Conservation (phyloP, 2,888 invertebrate species). For the Ophonus ardosiacus region DNA sequence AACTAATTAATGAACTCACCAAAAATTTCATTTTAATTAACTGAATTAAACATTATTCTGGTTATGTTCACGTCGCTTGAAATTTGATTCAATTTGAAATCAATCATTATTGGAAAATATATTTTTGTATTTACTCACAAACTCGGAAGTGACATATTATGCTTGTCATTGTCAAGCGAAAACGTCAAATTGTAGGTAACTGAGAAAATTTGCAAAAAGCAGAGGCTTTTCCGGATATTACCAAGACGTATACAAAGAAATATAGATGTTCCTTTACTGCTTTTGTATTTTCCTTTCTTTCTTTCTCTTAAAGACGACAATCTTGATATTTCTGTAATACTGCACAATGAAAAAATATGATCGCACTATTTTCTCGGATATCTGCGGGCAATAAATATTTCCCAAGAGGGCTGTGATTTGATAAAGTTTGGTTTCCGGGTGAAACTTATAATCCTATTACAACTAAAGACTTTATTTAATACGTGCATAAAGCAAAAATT, state of each 20-base stretch:
- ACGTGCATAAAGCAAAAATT: slow-evolving; percentile 60
- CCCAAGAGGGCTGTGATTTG: slow-evolving; percentile 55
- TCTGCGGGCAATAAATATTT: slow-evolving; percentile 41
- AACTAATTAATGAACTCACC: neutral
- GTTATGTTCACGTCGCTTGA: neutral
- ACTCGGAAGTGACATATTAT: too few species aligned
- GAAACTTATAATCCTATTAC: slow-evolving; percentile 61
- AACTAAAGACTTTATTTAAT: slow-evolving; percentile 59
- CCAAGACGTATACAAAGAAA: too few species aligned
- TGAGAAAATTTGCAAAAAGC: too few species aligned
- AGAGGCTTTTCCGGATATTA: too few species aligned
- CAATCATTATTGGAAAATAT: too few species aligned
- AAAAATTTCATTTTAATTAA: neutral
- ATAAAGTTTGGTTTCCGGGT: slow-evolving; percentile 51
- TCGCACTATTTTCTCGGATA: slow-evolving; percentile 30
- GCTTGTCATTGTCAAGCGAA: too few species aligned
- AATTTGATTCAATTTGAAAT: too few species aligned
- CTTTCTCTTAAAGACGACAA: neutral
- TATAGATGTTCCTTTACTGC: neutral
- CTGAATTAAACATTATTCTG: neutral
- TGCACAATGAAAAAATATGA: slow-evolving; percentile 46
- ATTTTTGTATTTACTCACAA: too few species aligned
- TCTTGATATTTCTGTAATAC: slow-evolving; percentile 38
- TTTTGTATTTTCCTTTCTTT: slow-evolving; percentile 16
- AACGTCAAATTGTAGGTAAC: too few species aligned